Evolutionary conservation across 2,797 vertebrate genomes (phyloP).

Genomic region (Dicrostonyx torquatus): DNA sequence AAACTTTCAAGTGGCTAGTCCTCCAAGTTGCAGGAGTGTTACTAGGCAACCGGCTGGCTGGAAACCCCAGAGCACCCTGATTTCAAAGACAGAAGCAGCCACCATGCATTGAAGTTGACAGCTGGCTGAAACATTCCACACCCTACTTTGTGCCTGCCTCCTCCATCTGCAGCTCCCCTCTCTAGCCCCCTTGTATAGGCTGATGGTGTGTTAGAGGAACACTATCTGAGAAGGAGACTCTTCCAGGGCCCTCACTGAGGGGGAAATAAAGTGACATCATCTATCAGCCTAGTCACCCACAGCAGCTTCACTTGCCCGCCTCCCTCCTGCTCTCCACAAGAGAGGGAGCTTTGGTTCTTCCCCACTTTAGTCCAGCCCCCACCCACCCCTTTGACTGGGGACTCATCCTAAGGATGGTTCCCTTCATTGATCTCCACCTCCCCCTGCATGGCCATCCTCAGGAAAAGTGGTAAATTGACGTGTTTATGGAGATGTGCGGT

Average conservation of each 20-base stretch:
- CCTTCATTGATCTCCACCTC: not conserved
- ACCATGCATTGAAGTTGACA: constrained; percentile 70
- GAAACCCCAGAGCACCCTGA: constrained; percentile 76
- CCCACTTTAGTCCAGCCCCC: not conserved
- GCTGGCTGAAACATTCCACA: constrained; percentile 79
- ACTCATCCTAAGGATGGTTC: not conserved
- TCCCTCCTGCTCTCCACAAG: not conserved
- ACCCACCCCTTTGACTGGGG: not conserved
- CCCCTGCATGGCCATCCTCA: not conserved
- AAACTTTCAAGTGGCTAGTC: constrained; percentile 82
- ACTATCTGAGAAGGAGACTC: constrained; percentile 53
- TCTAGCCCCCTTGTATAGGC: not conserved
- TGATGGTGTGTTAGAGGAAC: constrained; percentile 20
- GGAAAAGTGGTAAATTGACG: not conserved
- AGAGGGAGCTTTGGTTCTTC: not conserved
- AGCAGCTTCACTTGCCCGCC: not conserved
- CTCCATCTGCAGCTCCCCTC: not conserved
- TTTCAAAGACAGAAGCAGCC: constrained; percentile 75
- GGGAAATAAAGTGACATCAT: not conserved
- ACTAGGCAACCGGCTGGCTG: constrained; percentile 76
- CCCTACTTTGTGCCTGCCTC: constrained; percentile 47
- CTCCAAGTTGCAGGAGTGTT: constrained; percentile 63
- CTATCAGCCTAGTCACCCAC: constrained; percentile 6
- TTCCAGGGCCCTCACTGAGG: not conserved
- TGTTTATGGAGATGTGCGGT: not conserved